These are phyloP conservation scores for Dissostichus mawsoni DNA, from an alignment of 2,113 vertebrate species.

Conservation along the genomic window DNA sequence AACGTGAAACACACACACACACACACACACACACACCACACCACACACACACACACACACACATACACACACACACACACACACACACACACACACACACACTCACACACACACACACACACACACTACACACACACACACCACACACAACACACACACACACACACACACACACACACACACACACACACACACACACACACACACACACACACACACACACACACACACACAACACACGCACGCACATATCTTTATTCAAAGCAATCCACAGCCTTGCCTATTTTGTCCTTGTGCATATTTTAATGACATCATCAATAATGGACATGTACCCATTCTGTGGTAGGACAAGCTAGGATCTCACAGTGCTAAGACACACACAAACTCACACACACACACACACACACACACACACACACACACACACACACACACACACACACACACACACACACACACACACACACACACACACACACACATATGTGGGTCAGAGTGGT, in stretches of 20 bases:
- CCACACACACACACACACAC: slow-evolving; percentile 48
- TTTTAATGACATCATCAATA: slow-evolving; percentile 81
- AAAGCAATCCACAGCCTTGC: slow-evolving; percentile 12
- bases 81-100: too few relatives aligned
- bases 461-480: not conserved
- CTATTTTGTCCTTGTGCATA: slow-evolving; percentile 81
- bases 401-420: too few relatives aligned
- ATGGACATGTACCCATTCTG: slow-evolving; percentile 67
- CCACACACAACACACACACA: slow-evolving; percentile 23
- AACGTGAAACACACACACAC: slow-evolving; percentile 18
- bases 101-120: slow-evolving; percentile 29
- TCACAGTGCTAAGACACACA: slow-evolving; percentile 1
- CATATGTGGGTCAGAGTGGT: slow-evolving; percentile 44
- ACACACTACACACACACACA: too few relatives aligned
- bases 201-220: slow-evolving; percentile 22
- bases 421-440: too few relatives aligned
- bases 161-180: slow-evolving; percentile 18
- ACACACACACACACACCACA: slow-evolving; percentile 9
- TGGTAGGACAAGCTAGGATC: slow-evolving; percentile 40
- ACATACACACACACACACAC: not conserved
- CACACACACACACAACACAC: not conserved
- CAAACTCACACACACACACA: not conserved
- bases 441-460: too few relatives aligned
- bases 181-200: slow-evolving; percentile 20
- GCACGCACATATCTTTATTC: slow-evolving; percentile 10